A percentile compares a stretch with the other conserved stretches of the same genome.
phyloP scores from a whole-genome alignment of 2,888 invertebrate genomes.

The Sisyra nigra region DNA sequence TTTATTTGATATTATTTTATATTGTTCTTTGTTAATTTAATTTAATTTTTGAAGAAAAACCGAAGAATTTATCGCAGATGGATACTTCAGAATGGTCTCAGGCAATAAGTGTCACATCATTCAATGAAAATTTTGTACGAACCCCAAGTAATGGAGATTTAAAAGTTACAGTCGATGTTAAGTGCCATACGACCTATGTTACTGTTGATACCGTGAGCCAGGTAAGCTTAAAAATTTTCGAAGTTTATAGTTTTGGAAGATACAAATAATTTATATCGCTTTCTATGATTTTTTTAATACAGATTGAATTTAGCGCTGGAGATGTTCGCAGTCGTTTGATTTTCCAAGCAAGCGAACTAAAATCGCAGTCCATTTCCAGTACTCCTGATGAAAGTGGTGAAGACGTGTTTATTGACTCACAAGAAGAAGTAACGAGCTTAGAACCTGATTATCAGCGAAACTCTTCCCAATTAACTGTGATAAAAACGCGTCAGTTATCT shows the following conservation, averaged over 20 bases:
- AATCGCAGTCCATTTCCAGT: too few relatives aligned
- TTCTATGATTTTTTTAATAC: slow-evolving; percentile 15
- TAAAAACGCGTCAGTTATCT: too few relatives aligned
- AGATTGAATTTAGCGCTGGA: slow-evolving; percentile 63
- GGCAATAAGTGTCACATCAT: slow-evolving; percentile 29
- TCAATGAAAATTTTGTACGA: slow-evolving; percentile 38
- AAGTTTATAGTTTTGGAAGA: too few relatives aligned
- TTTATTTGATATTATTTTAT: background rate
- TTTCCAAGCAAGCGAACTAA: too few relatives aligned
- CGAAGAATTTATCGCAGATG: background rate
- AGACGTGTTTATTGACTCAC: too few relatives aligned
- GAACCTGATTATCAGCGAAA: too few relatives aligned
- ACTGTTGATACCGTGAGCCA: slow-evolving; percentile 41
- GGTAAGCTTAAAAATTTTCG: slow-evolving; percentile 20
- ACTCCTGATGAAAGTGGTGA: too few relatives aligned
- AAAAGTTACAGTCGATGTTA: slow-evolving; percentile 31
- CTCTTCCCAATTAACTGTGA: too few relatives aligned
- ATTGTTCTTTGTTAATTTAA: background rate
- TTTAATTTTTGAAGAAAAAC: background rate
- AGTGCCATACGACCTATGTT: slow-evolving; percentile 33
- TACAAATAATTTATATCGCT: background rate
- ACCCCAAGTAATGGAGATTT: slow-evolving; percentile 42
- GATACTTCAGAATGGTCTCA: slow-evolving; percentile 29
- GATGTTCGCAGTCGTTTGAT: slow-evolving; percentile 56
- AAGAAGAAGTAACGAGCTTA: too few relatives aligned